A percentile compares a stretch with the other conserved stretches of the same genome.
Evolutionary conservation across 1,140 invertebrate genomes (phyloP).

Genomic region (Neodiprion fabricii): DNA sequence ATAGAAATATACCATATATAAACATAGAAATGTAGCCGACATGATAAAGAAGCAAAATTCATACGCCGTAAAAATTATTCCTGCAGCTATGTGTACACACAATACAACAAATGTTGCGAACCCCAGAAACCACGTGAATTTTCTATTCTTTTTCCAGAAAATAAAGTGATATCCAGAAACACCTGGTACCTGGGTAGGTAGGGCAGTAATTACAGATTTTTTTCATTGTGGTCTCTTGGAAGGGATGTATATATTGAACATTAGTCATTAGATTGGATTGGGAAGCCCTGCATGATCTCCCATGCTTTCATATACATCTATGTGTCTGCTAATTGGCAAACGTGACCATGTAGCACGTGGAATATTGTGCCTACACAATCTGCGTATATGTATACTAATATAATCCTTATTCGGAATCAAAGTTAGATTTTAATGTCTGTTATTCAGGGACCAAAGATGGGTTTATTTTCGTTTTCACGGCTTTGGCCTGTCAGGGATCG

Average conservation of each 20-base stretch:
- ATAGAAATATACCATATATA: no score
- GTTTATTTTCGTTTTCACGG: neutral
- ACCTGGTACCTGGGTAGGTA: no score
- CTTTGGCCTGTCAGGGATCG: neutral
- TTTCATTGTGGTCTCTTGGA: neutral
- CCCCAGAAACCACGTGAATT: no score
- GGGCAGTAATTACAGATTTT: neutral
- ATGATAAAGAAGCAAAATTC: neutral
- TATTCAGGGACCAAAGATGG: neutral
- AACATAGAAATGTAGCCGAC: no score
- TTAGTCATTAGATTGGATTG: conserved; percentile 48
- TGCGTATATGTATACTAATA: neutral
- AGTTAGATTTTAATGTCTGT: no score
- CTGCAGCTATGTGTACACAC: neutral
- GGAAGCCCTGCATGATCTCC: conserved; percentile 43
- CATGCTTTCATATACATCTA: conserved; percentile 36
- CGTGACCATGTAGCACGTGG: neutral
- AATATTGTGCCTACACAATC: neutral
- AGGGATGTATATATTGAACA: conserved; percentile 15
- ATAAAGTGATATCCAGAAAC: neutral
- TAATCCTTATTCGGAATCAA: no score
- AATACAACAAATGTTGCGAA: no score
- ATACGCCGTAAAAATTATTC: neutral
- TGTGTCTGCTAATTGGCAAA: neutral
- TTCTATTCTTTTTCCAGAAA: neutral